Evolutionary conservation across 2,888 invertebrate genomes (phyloP), one percentile per base, ranked within the genome.

Genomic region (Halictus quadricinctus): DNA sequence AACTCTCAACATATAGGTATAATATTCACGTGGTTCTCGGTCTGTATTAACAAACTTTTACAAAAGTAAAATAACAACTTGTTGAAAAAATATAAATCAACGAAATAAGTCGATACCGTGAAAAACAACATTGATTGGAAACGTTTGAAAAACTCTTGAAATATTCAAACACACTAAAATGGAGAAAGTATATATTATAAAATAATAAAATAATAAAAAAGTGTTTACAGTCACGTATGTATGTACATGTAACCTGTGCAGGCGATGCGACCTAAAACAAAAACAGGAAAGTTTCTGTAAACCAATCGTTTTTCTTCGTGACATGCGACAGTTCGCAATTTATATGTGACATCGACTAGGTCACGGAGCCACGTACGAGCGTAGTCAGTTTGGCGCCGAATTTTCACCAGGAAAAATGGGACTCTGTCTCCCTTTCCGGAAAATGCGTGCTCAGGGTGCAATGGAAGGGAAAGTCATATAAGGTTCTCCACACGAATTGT

Each of bases 371-470:
- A 66, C 66, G 36, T 36, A 66, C 66, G 36, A 36, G 18, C 66
- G 36, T 36, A 36, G 66, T 36, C 36, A 10, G 66, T 36, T 18
- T 8, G 66, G 66, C 66, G 66, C 36, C 66, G 66, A 66, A 66
- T 66, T 66, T 66, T 66, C 66, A 2, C 66, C 36, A 29, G 18
- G 66, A 66, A 66, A 36, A 66, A 66, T 66, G 66, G 66, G 15
- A 2, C 66, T 36, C 66, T 66, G 36, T 66, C 66, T 66, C 18
- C 3, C 36, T 18, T 66, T 36, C 18, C 18, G 18, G 36, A 7
- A 18, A 36, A 36, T 1, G 66, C 36, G 66, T 18, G 66, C 66
- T 66, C 18, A 29, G 8, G 15, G 36, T 66, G 66, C 36, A 66
- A 66, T 36, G 2, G 8, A 36, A 66, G 66, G 36, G 66, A 66